These are phyloP conservation scores for Tapirus terrestris DNA, from an alignment of 2,113 vertebrate species.

Conservation along the genomic window DNA sequence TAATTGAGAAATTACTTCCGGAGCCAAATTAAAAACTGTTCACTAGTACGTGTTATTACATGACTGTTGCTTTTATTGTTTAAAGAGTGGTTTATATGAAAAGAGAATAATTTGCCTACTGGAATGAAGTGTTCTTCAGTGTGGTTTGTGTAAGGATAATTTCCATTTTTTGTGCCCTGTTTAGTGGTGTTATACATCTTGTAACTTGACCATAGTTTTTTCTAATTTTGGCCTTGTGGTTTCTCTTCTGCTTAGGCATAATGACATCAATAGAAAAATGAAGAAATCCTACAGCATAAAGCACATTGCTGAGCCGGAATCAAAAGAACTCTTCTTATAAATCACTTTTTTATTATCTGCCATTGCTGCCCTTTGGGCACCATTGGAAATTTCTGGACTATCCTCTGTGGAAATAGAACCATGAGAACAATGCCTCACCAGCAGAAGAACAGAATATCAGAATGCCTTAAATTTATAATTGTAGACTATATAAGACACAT, in stretches of 20 bases:
- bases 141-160: constrained; percentile 62
- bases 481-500: constrained; percentile 79
- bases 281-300: constrained; percentile 77
- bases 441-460: constrained; percentile 82
- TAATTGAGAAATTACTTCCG: constrained; percentile 38
- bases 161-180: constrained; percentile 68
- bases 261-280: constrained; percentile 81
- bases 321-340: constrained; percentile 89
- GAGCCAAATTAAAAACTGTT: background rate
- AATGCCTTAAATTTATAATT: constrained; percentile 89
- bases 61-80: constrained; percentile 50
- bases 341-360: constrained; percentile 70
- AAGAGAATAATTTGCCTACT: constrained; percentile 59
- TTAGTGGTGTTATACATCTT: constrained; percentile 14
- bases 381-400: constrained; percentile 76
- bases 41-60: background rate
- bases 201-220: constrained; percentile 68
- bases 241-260: constrained; percentile 84
- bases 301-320: constrained; percentile 84
- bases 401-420: constrained; percentile 68
- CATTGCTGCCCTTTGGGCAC: constrained; percentile 62
- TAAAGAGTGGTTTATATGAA: constrained; percentile 52
- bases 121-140: constrained; percentile 52
- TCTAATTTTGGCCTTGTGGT: constrained; percentile 77
- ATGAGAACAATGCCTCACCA: constrained; percentile 83